A percentile compares a stretch with the other conserved stretches of the same genome.
phyloP scores from a whole-genome alignment of 2,797 vertebrate genomes.

The Urophycis tenuis region DNA sequence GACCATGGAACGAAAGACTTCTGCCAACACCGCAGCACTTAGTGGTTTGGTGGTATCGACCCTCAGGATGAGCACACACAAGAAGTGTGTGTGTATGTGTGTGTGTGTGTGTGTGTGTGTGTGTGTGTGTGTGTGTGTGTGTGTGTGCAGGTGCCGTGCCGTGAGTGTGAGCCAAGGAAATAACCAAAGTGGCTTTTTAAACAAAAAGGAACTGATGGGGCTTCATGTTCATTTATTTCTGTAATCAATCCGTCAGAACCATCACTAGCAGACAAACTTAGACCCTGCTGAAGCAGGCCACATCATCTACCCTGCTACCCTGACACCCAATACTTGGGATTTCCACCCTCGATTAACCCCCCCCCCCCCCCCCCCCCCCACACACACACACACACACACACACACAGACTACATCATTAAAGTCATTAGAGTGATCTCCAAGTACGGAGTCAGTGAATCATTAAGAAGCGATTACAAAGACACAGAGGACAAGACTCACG shows the following conservation, averaged over 20 bases:
- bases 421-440: neutral
- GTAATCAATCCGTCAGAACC: neutral
- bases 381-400: too few relatives aligned
- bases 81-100: too few relatives aligned
- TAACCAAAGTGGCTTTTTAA: neutral
- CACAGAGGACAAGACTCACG: neutral
- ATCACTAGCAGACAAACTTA: neutral
- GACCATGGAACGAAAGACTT: neutral
- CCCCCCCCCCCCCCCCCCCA: too few relatives aligned
- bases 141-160: neutral
- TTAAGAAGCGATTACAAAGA: neutral
- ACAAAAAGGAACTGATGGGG: neutral
- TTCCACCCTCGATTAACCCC: neutral
- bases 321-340: neutral
- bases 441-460: neutral
- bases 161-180: neutral
- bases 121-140: neutral
- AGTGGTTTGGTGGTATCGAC: neutral
- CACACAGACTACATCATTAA: neutral
- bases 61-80: neutral
- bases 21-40: neutral
- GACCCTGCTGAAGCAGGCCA: neutral
- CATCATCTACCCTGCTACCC: neutral
- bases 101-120: too few relatives aligned
- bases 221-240: neutral